Base-by-base conservation (phyloP, 92 coral and sea anemone genomes). In the Zoanthus solanderi region DNA sequence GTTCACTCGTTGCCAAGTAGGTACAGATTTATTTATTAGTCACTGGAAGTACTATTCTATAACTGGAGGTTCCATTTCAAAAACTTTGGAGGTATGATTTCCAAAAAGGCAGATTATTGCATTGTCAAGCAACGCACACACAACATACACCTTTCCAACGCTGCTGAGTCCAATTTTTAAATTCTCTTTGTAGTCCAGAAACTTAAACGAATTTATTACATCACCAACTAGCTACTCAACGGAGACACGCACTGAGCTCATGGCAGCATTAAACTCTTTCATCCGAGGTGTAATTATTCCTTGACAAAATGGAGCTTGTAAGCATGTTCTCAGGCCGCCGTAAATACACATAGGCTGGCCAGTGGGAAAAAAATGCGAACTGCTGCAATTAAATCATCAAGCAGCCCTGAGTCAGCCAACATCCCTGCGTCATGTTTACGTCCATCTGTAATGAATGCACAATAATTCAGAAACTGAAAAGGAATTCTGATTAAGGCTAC, bases 391-490 rank as follows among this genome's bases (percentile, higher is more conserved):
- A n/a, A 28, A 4, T 67, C 37, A 28, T 5, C 11, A 6, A 67
- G 72, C 8, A 67, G 72, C 42, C 72, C 72, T 5, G 72, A 67
- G 72, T 67, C 37, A 18, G 72, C 37, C 42, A 67, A 28, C 72
- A 23, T 23, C 23, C 23, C 23, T 23, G 23, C 23, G 23, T 23
- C 23, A 23, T 23, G 23, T 23, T 23, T 28, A 34, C 72, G 31
- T 18, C 34, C n/a, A n/a, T 30, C 28, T 67, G n/a, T 6, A 15
- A 65, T 65, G 30, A 28, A 16, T 16, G 18, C 71, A 8, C 71
- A 65, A 65, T 65, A 65, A 65, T 65, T n/a, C 32, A 65, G 71
- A 65, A 16, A 52, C 71, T 65, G 71, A 65, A 65, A 65, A 65
- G 32, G 71, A 23, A 23, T 23, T 23, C 23, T 23, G 23, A 23